Evolutionary conservation across 1,140 invertebrate genomes (phyloP).

Genomic region (Pectinophora gossypiella): DNA sequence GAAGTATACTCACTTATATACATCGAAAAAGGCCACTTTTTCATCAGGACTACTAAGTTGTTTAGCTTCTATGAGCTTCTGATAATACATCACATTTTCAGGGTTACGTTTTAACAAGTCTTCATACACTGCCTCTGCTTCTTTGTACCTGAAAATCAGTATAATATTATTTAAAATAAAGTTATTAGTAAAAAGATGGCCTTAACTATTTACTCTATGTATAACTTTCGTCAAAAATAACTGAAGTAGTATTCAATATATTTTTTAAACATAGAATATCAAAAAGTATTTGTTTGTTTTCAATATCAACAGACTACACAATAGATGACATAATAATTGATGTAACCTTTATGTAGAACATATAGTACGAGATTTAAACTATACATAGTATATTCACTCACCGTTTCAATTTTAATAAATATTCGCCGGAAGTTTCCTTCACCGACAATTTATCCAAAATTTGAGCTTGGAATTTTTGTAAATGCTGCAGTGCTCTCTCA

Average conservation of each 20-base stretch:
- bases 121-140: conserved; percentile 90
- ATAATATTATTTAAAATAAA: too few relatives aligned
- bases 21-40: conserved; percentile 88
- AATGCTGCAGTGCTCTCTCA: conserved; percentile 91
- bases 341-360: too few relatives aligned
- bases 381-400: too few relatives aligned
- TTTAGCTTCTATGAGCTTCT: conserved; percentile 89
- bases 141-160: conserved; percentile 67
- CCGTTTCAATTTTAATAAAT: conserved; percentile 76
- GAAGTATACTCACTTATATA: conserved; percentile 78
- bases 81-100: conserved; percentile 96
- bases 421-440: conserved; percentile 87
- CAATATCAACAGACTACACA: too few relatives aligned
- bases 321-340: too few relatives aligned
- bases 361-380: too few relatives aligned
- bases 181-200: too few relatives aligned
- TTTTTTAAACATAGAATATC: too few relatives aligned
- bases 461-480: conserved; percentile 90
- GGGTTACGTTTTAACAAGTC: conserved; percentile 94
- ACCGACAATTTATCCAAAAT: conserved; percentile 96
- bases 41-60: conserved; percentile 82
- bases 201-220: too few relatives aligned
- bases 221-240: too few relatives aligned
- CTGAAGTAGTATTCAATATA: too few relatives aligned
- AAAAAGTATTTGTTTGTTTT: too few relatives aligned